Evolutionary conservation across 2,113 vertebrate species (phyloP).

Genomic region (Zosterops borbonicus): DNA sequence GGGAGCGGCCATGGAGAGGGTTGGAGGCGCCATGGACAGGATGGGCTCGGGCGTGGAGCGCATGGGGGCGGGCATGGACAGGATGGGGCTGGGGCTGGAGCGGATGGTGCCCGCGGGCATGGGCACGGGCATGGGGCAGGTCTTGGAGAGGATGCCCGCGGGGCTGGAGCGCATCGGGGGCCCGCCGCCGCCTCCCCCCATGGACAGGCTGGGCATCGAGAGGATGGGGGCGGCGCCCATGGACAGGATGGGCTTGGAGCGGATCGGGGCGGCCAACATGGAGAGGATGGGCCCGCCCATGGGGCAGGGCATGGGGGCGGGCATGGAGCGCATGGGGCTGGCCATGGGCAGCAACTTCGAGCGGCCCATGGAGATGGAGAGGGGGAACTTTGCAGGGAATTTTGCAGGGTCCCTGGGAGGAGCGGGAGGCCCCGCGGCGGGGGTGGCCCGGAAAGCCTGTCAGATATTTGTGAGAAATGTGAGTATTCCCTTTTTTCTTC

Average conservation of each 20-base stretch:
- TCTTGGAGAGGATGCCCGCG: conserved; percentile 87
- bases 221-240: conserved; percentile 85
- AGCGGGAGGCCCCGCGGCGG: conserved; percentile 83
- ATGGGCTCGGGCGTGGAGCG: conserved; percentile 84
- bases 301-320: conserved; percentile 82
- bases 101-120: conserved; percentile 87
- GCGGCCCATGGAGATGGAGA: conserved; percentile 87
- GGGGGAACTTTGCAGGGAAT: conserved; percentile 88
- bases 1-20: conserved; percentile 86
- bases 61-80: conserved; percentile 84
- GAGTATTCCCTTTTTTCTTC: neutral
- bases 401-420: conserved; percentile 84
- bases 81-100: conserved; percentile 86
- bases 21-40: conserved; percentile 80
- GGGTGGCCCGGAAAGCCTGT: conserved; percentile 90
- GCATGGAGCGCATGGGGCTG: conserved; percentile 91
- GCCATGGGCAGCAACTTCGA: conserved; percentile 88
- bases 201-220: conserved; percentile 90
- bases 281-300: conserved; percentile 89
- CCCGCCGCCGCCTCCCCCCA: conserved; percentile 58
- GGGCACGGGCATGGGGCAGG: conserved; percentile 86
- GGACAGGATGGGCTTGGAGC: conserved; percentile 88
- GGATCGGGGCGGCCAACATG: conserved; percentile 83
- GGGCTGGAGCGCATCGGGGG: conserved; percentile 90
- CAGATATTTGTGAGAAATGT: conserved; percentile 99